Percentiles rank a stretch among this genome's conserved stretches.
These are phyloP conservation scores for Sphecodes monilicornis DNA, from an alignment of 2,888 invertebrate species.

Conservation along the genomic window DNA sequence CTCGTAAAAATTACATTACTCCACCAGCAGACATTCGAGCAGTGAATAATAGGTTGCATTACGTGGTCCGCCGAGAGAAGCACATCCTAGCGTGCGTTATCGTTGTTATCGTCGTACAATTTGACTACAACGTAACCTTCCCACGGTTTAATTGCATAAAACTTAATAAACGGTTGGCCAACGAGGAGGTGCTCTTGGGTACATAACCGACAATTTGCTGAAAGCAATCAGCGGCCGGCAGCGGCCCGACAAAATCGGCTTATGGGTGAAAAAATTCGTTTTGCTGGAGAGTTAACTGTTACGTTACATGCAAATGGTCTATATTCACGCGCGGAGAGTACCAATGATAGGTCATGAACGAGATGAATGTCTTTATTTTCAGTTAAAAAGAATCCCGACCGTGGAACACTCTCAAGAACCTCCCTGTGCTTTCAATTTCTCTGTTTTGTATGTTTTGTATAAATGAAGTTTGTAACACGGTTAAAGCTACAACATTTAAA, in stretches of 20 bases:
- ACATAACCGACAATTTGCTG: conserved; percentile 16
- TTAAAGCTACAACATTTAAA: neutral
- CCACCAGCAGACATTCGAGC: neutral
- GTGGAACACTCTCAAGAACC: neutral
- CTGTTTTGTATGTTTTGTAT: no score
- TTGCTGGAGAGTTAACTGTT: conserved; percentile 5
- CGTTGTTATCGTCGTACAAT: conserved; percentile 21
- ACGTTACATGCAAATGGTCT: conserved; percentile 13
- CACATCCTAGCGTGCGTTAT: conserved; percentile 4
- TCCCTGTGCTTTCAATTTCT: neutral
- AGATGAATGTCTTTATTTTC: conserved; percentile 40
- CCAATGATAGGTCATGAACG: conserved; percentile 49
- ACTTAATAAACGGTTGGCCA: neutral
- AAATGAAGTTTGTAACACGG: neutral
- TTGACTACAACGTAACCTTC: neutral
- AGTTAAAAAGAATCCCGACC: neutral
- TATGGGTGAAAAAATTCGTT: neutral
- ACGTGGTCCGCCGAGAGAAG: no score
- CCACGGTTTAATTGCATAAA: neutral
- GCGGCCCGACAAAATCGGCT: neutral
- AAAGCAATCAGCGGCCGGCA: neutral
- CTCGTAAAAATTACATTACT: neutral
- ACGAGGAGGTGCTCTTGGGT: neutral
- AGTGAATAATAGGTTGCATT: neutral
- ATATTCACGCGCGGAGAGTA: conserved; percentile 33